Percentiles rank a stretch among this genome's conserved stretches.
These are phyloP conservation scores for Ellobius talpinus DNA, from an alignment of 2,113 vertebrate species.

Conservation along the genomic window DNA sequence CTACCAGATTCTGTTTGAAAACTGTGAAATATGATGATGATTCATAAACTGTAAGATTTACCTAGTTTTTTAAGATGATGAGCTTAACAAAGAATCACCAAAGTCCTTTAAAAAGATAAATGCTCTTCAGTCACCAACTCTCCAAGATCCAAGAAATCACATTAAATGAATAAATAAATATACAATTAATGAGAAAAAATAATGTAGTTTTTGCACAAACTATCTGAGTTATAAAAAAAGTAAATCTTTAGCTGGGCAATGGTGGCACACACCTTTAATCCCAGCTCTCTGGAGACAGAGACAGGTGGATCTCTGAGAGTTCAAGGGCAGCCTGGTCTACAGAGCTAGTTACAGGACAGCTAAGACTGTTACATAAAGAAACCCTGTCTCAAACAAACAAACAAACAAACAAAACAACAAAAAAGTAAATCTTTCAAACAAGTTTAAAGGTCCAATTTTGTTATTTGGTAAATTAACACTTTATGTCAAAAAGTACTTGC, in stretches of 20 bases:
- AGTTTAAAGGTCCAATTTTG: background rate
- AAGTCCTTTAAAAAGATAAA: background rate
- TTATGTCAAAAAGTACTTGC: background rate
- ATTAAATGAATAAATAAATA: background rate
- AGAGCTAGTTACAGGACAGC: too few species aligned
- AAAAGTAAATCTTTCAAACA: background rate
- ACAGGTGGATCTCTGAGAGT: too few species aligned
- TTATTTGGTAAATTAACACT: background rate
- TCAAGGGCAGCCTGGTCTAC: too few species aligned
- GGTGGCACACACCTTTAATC: too few species aligned
- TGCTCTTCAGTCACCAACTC: background rate
- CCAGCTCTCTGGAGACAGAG: too few species aligned
- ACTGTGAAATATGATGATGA: background rate
- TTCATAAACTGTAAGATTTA: background rate
- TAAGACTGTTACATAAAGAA: too few species aligned
- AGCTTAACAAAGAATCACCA: background rate
- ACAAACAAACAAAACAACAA: too few species aligned
- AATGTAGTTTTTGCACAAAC: background rate
- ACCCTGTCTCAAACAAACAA: too few species aligned
- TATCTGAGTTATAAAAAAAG: background rate
- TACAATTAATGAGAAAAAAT: background rate
- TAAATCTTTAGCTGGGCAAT: too few species aligned
- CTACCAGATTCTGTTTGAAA: background rate
- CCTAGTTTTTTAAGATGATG: background rate
- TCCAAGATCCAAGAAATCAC: background rate